Base-by-base conservation (phyloP, 2,113 vertebrate species). In the Zeus faber region DNA sequence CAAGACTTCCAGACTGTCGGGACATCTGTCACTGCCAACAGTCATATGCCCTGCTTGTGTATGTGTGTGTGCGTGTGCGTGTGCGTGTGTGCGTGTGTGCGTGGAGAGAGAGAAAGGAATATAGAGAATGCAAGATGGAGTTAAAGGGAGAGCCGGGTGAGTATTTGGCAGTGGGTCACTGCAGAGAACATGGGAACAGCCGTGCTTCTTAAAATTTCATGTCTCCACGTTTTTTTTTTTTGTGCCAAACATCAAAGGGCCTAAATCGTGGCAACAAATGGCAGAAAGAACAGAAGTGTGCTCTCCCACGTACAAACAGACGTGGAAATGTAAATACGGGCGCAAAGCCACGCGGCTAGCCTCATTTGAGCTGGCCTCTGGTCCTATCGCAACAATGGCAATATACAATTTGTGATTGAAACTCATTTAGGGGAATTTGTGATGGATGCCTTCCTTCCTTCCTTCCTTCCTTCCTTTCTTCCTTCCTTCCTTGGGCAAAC, bases 21-120 rank as follows among this genome's bases (percentile, higher is more conserved):
- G 87, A 87, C 85, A 89, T 88, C 88, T 89, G 88, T 73, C 83
- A 86, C 73, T 44, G 83, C 83, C 85, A 74, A 82, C 78, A 85
- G 87, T 85, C 85, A 85, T 80, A 79, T 85, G 83, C 70, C 59
- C 70, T 43, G 66, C 74, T 10, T 4, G 13, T 37, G 33, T 47
- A 6, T 65, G 61, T 67, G 48, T 50, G 49, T 46, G 39, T 41
- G 47, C 35, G 52, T 56, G 44, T 49, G 49, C 62, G 53, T 54
- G 35, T 54, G 58, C 55, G 37, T 47, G 50, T 43, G 29, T 49
- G 48, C 58, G 24, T 55, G 54, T 58, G 54, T 21, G 22, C n/a
- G 33, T 2, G 5, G 48, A 37, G 21, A 57, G 47, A 31, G 33
- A 43, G 29, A 33, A 11, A 50, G 23, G 31, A 33, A 8, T 33